These are phyloP conservation scores for Cairina moschata DNA, from an alignment of 2,113 vertebrate species.

Conservation along the genomic window DNA sequence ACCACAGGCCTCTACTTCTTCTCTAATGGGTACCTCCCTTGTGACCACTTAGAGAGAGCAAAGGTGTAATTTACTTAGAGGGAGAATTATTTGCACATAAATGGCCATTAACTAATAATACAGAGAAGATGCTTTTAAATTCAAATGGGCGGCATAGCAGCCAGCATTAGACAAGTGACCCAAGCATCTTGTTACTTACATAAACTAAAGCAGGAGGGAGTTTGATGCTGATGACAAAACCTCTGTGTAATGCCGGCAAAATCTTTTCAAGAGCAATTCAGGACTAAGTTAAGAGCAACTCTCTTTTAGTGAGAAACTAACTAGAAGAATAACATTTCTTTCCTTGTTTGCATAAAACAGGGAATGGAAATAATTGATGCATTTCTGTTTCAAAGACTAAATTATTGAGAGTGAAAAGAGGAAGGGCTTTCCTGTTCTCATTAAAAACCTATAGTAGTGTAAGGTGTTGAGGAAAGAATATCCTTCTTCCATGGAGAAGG, in stretches of 20 bases:
- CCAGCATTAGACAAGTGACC: neutral
- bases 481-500: neutral
- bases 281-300: neutral
- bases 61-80: conserved; percentile 45
- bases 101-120: conserved; percentile 37
- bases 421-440: neutral
- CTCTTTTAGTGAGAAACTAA: neutral
- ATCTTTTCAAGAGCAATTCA: neutral
- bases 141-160: conserved; percentile 1
- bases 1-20: neutral
- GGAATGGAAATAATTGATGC: neutral
- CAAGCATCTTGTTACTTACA: conserved; percentile 9
- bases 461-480: neutral
- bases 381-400: neutral
- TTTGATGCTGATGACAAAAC: conserved; percentile 41
- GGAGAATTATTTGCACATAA: conserved; percentile 52
- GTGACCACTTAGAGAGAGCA: conserved; percentile 10
- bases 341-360: neutral
- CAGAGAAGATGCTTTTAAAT: conserved; percentile 58
- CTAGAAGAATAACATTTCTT: neutral
- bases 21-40: neutral
- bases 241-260: neutral
- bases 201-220: conserved; percentile 29
- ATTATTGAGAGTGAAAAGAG: neutral
- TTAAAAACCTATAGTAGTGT: neutral